Evolutionary conservation across 1,140 invertebrate species (phyloP).

Genomic region (Drosophila elegans): DNA sequence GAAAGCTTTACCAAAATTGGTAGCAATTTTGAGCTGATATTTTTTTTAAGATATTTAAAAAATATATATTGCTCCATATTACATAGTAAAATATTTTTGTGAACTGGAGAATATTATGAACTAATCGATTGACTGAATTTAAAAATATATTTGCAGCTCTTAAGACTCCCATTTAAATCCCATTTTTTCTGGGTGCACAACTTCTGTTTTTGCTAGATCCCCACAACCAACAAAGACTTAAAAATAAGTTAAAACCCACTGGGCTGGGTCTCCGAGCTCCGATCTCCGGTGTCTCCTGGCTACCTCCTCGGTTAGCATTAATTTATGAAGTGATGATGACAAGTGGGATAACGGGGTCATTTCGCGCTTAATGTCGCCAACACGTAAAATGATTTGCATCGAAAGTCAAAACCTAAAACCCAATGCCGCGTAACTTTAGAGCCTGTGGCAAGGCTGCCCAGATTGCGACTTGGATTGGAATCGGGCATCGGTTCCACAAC

Average conservation of each 20-base stretch:
- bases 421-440: slow-evolving; percentile 76
- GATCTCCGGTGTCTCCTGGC: slow-evolving; percentile 28
- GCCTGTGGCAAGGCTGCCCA: slow-evolving; percentile 71
- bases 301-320: slow-evolving; percentile 68
- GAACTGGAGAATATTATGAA: no score
- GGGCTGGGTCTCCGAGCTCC: neutral
- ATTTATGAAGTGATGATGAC: slow-evolving; percentile 84
- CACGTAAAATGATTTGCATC: slow-evolving; percentile 84
- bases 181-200: slow-evolving; percentile 1
- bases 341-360: slow-evolving; percentile 84
- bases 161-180: neutral
- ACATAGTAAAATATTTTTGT: no score
- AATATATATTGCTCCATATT: no score
- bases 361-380: slow-evolving; percentile 84
- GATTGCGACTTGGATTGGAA: slow-evolving; percentile 10
- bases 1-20: no score
- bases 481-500: neutral
- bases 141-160: no score
- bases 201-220: slow-evolving; percentile 33
- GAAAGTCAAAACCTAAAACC: slow-evolving; percentile 54
- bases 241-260: slow-evolving; percentile 35
- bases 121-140: no score
- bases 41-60: no score
- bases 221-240: neutral
- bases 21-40: no score